A percentile compares a stretch with the other conserved stretches of the same genome.
Evolutionary conservation across 2,113 vertebrate genomes (phyloP).

Genomic region (Madoqua kirkii): DNA sequence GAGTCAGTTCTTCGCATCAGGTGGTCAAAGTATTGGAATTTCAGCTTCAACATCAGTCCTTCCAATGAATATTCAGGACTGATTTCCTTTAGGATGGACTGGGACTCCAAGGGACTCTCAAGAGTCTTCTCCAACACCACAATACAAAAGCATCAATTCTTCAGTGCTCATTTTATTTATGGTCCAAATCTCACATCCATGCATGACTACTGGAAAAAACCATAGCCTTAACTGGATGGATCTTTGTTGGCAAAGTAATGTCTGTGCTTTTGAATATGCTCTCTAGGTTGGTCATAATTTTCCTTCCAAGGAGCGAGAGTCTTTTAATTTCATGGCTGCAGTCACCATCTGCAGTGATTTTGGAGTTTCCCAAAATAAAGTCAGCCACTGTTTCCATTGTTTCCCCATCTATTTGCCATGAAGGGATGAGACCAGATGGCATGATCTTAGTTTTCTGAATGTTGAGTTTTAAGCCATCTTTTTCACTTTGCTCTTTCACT

Average conservation of each 20-base stretch:
- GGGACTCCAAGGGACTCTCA: neutral
- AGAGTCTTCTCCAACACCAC: neutral
- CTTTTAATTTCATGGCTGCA: neutral
- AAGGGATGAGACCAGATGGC: neutral
- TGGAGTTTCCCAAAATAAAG: neutral
- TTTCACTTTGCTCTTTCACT: neutral
- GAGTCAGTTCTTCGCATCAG: neutral
- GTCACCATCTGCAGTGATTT: neutral
- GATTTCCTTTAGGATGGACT: neutral
- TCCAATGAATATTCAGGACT: neutral
- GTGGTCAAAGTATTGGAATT: neutral
- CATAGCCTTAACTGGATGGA: neutral
- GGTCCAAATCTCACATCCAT: neutral
- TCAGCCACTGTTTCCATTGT: neutral
- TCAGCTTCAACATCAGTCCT: neutral
- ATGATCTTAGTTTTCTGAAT: neutral
- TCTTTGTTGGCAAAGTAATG: neutral
- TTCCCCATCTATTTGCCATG: neutral
- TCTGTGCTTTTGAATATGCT: neutral
- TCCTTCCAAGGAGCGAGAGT: neutral
- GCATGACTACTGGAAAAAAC: neutral
- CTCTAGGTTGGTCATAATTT: neutral
- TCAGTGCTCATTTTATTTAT: fast-evolving
- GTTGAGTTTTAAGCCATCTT: neutral
- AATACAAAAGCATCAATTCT: neutral